Evolutionary conservation across 2,113 vertebrate species (phyloP).

Genomic region (Myrmophylax atrothorax): DNA sequence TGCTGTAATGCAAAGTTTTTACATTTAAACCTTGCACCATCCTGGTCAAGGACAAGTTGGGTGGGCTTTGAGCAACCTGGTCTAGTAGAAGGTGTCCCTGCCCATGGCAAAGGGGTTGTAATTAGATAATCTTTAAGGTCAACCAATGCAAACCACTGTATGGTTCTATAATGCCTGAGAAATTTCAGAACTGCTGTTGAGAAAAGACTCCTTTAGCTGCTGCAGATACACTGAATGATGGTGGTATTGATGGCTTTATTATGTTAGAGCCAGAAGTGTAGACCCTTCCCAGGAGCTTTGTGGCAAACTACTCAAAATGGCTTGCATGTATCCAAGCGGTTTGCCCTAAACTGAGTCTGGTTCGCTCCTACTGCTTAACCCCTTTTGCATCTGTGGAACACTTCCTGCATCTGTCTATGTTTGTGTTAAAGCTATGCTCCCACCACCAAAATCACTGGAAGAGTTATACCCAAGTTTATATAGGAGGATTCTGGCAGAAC

Average conservation of each 20-base stretch:
- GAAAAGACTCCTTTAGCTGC: not conserved
- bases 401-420: not conserved
- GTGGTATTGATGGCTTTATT: not conserved
- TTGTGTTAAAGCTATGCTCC: not conserved
- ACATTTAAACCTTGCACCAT: not conserved
- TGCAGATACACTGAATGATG: not conserved
- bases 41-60: not conserved
- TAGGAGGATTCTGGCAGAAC: not conserved
- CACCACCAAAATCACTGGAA: not conserved
- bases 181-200: not conserved
- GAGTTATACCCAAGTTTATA: not conserved
- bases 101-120: not conserved
- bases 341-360: accelerated
- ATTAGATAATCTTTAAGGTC: not conserved
- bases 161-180: not conserved
- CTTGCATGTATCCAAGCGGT: accelerated
- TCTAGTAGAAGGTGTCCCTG: not conserved
- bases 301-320: not conserved
- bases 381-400: not conserved
- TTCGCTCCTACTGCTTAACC: not conserved
- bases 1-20: not conserved
- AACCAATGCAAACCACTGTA: not conserved
- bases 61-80: not conserved
- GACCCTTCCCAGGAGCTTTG: not conserved
- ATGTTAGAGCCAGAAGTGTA: not conserved